A percentile compares a stretch with the other conserved stretches of the same genome.
Evolutionary conservation across 2,113 vertebrate species (phyloP).

Genomic region (Diglossa brunneiventris): DNA sequence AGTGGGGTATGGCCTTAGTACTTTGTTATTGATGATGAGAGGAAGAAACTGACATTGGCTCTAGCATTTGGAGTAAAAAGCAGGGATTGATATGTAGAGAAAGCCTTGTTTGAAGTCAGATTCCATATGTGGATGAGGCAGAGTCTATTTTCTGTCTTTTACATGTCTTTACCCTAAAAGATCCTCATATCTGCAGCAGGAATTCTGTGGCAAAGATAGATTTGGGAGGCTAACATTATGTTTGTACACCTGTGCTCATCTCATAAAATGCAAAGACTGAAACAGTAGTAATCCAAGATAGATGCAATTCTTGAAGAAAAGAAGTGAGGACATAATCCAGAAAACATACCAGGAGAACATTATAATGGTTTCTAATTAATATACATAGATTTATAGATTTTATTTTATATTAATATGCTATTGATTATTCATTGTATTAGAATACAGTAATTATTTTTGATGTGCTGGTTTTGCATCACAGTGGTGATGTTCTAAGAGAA

Average conservation of each 20-base stretch:
- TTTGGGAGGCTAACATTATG: background rate
- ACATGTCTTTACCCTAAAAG: background rate
- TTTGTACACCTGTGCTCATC: background rate
- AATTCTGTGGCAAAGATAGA: background rate
- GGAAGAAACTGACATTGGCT: background rate
- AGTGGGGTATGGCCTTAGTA: background rate
- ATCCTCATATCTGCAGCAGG: background rate
- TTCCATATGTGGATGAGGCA: background rate
- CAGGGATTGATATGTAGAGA: background rate
- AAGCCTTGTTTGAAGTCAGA: background rate
- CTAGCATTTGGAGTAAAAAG: background rate
- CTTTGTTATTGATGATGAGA: background rate
- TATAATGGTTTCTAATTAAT: background rate
- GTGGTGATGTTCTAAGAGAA: background rate
- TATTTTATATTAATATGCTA: background rate
- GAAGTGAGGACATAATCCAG: background rate
- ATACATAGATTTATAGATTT: background rate
- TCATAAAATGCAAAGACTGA: background rate
- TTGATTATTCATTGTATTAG: background rate
- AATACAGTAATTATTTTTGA: background rate
- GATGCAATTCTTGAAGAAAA: background rate
- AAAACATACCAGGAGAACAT: background rate
- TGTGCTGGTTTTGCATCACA: background rate
- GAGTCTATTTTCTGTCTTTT: background rate
- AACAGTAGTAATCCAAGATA: background rate